Evolutionary conservation across 64 coral and sea anemone species (phyloP), one percentile per base, ranked within the genome.

Genomic region (Porites lutea): DNA sequence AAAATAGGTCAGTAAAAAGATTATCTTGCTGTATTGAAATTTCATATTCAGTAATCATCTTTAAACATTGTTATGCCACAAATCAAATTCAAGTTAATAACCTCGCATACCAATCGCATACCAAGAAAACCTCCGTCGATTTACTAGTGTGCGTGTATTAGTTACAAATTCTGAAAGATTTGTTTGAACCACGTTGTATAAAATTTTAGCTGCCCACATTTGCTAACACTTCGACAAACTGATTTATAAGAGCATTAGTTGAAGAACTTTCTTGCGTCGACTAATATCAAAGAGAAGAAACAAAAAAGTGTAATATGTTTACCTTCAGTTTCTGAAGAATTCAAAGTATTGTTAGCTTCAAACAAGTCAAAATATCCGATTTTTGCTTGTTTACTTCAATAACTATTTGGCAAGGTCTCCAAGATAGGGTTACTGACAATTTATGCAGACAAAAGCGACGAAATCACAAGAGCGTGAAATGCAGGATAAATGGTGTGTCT

Each of bases 391-490:
- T 57, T 57, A 57, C 71, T 74, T 43, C 14, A 83, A 5, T 13
- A 67, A 67, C 45, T 45, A 20, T 13, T 37, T 37, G 43, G 47
- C 11, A 68, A 68, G 15, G 66, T 83, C 21, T n/a, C 3, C 49
- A 78, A 50, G 18, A 22, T 4, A 22, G 18, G 16, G 4, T 46
- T 9, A 19, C 37, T 65, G 47, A 44, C 18, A 66, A 47, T 65
- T 83, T 20, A 66, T 52, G 9, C 27, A 66, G 19, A 83, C 16
- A 63, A 18, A 48, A 67, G 81, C 81, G 81, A 67, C 81, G 45
- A 64, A 83, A 65, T 67, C 81, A 83, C 8, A 65, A 8, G 3
- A 83, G 61, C 81, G 63, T 83, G 46, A 67, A 83, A 16, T 66
- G 46, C 13, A 13, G 19, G 13, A 67, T 13, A 59, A 21, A 68